phyloP scores from a whole-genome alignment of 2,888 invertebrate species.

The Prionchulus punctatus region DNA sequence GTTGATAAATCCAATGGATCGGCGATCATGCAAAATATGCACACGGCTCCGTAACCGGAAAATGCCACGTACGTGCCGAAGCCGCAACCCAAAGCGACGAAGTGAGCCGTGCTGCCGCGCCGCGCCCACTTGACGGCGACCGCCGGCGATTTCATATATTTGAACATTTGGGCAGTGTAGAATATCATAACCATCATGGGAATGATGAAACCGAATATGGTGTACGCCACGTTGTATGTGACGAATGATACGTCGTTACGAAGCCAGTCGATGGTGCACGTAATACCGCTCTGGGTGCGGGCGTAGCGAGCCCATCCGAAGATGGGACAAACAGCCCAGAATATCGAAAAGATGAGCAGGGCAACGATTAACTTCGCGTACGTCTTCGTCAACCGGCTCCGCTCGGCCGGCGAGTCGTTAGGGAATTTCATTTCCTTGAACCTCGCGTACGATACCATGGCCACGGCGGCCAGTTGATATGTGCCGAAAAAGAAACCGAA shows the following conservation, averaged over 20 bases:
- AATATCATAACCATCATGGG: constrained; percentile 15
- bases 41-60: constrained; percentile 27
- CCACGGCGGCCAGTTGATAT: constrained; percentile 21
- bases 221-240: constrained; percentile 22
- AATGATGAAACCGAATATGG: constrained; percentile 20
- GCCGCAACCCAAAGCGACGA: neutral
- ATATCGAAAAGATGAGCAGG: constrained; percentile 14
- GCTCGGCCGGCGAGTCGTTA: constrained; percentile 7
- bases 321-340: constrained; percentile 18
- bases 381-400: neutral
- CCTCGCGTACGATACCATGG: constrained; percentile 21
- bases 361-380: constrained; percentile 8
- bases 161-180: constrained; percentile 13
- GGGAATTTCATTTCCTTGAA: too few relatives aligned
- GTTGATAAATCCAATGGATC: constrained; percentile 21
- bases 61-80: constrained; percentile 19
- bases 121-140: constrained; percentile 14
- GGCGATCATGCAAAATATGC: constrained; percentile 25
- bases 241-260: constrained; percentile 21
- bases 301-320: constrained; percentile 23
- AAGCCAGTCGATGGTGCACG: constrained; percentile 30
- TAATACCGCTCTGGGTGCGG: constrained; percentile 21
- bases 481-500: constrained; percentile 28
- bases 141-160: constrained; percentile 18
- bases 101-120: too few relatives aligned